phyloP scores from a whole-genome alignment of 2,888 invertebrate genomes.

The Osmoderma eremita region DNA sequence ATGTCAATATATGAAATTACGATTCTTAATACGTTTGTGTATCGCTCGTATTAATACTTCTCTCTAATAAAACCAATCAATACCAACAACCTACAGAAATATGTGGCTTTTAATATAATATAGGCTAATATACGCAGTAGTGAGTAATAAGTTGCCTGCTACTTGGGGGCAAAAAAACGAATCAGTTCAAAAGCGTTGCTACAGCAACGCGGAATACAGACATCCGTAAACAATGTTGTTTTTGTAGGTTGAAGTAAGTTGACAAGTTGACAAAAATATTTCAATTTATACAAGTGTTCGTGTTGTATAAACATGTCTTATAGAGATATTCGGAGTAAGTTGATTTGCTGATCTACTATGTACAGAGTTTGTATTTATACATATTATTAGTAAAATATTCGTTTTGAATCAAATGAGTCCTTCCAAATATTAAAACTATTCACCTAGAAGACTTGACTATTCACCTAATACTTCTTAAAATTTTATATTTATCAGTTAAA shows the following conservation, averaged over 20 bases:
- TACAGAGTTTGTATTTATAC: no score
- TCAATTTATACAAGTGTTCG: not conserved
- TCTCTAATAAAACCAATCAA: not conserved
- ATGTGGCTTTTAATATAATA: not conserved
- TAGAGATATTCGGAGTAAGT: constrained; percentile 78
- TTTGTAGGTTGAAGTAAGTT: no score
- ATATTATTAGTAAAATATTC: no score
- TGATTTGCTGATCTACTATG: constrained; percentile 1
- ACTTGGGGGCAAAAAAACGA: not conserved
- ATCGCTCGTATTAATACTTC: no score
- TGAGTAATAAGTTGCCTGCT: constrained; percentile 30
- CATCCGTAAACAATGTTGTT: not conserved
- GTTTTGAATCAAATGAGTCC: no score
- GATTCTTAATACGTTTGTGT: no score
- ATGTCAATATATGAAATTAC: no score
- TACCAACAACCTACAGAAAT: not conserved
- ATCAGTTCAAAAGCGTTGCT: not conserved
- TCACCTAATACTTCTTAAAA: no score
- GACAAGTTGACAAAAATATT: not conserved
- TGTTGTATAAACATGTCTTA: constrained; percentile 70
- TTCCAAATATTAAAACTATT: no score
- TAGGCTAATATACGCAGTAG: not conserved
- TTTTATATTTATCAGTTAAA: no score
- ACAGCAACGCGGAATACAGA: constrained; percentile 2
- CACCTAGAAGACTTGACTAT: no score